Conservation (phyloP, 2,888 invertebrate genomes). For the Alloscopus bannaensis region DNA sequence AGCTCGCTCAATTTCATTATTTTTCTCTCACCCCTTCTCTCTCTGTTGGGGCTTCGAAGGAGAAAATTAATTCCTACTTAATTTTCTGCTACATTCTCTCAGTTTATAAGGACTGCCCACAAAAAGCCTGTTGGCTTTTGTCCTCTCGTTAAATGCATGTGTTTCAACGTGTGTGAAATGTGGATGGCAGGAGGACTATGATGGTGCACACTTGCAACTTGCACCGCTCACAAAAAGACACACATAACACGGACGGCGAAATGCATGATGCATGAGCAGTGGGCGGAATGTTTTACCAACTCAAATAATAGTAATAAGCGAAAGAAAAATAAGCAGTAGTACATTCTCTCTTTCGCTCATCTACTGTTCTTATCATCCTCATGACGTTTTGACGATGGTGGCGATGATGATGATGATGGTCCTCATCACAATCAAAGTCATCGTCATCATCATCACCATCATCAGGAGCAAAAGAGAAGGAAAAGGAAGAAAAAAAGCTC, state of each 20-base stretch:
- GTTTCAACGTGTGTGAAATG: too few relatives aligned
- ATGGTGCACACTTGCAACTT: too few relatives aligned
- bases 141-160: too few relatives aligned
- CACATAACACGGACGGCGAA: background rate
- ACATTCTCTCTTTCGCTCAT: constrained; percentile 30
- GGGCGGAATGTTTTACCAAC: constrained; percentile 64
- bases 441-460: constrained; percentile 31
- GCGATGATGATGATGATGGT: constrained; percentile 49
- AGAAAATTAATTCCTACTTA: too few relatives aligned
- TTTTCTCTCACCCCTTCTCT: too few relatives aligned
- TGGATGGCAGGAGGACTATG: too few relatives aligned
- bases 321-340: constrained; percentile 13
- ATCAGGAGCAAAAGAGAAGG: constrained; percentile 1
- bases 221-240: background rate
- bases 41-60: too few relatives aligned
- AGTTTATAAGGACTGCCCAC: too few relatives aligned
- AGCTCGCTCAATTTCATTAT: too few relatives aligned
- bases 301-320: constrained; percentile 59
- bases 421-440: constrained; percentile 45
- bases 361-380: too few relatives aligned
- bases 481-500: constrained; percentile 31
- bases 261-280: constrained; percentile 56
- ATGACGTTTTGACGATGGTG: constrained; percentile 19
- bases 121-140: too few relatives aligned
- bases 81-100: too few relatives aligned